Evolutionary conservation across 2,888 invertebrate genomes (phyloP).

Genomic region (Norana najaformis): DNA sequence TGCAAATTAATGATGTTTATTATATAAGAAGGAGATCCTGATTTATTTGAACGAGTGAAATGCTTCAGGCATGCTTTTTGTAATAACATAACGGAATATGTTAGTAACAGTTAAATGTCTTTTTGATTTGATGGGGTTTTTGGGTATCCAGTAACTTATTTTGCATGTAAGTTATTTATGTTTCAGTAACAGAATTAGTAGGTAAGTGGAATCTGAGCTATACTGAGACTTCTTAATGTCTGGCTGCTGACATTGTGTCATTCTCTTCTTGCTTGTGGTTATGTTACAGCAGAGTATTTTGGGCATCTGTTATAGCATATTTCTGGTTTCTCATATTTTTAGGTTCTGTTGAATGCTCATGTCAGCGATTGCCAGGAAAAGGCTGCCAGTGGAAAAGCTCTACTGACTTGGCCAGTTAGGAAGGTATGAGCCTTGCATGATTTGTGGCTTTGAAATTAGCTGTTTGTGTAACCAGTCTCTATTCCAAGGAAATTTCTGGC

Average conservation of each 20-base stretch:
- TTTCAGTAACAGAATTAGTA: background rate
- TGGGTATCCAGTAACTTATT: too few relatives aligned
- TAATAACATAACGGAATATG: too few relatives aligned
- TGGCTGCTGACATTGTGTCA: too few relatives aligned
- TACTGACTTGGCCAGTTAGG: slow-evolving; percentile 19
- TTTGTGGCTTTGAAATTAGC: background rate
- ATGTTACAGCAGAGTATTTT: background rate
- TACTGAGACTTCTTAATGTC: background rate
- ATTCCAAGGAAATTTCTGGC: background rate
- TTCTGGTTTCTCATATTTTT: background rate
- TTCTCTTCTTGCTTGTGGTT: background rate
- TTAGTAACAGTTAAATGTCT: too few relatives aligned
- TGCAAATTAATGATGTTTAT: too few relatives aligned
- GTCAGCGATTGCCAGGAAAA: background rate
- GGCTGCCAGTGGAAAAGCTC: background rate
- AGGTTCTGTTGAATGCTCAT: slow-evolving; percentile 19
- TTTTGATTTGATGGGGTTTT: background rate
- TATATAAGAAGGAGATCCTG: too few relatives aligned
- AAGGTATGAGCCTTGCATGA: background rate
- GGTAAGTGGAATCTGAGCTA: background rate
- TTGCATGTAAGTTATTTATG: background rate
- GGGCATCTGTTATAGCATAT: background rate
- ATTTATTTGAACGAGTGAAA: too few relatives aligned
- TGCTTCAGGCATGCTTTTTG: too few relatives aligned
- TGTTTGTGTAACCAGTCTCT: background rate